A percentile compares a stretch with the other conserved stretches of the same genome.
These are phyloP conservation scores for Phalanger gymnotis DNA, from an alignment of 2,797 vertebrate species.

Conservation along the genomic window DNA sequence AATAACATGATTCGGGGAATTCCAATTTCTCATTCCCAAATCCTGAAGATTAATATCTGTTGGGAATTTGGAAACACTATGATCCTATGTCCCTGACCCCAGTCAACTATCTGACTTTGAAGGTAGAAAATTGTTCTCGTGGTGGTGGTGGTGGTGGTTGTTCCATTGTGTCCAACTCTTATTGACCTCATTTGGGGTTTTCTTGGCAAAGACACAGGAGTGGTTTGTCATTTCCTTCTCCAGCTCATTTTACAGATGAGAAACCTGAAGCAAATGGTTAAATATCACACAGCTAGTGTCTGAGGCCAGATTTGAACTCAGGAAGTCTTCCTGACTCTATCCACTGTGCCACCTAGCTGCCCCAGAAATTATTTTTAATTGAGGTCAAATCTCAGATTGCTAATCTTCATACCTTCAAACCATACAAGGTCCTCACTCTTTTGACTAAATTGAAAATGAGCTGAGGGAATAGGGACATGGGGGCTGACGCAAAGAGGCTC, in stretches of 20 bases:
- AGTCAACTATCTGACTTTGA: neutral
- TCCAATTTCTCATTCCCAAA: neutral
- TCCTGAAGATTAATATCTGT: neutral
- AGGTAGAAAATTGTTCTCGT: neutral
- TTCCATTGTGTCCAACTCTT: neutral
- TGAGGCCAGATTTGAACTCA: neutral
- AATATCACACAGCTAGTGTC: neutral
- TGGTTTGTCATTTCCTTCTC: neutral
- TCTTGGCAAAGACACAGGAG: neutral
- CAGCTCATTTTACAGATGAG: neutral
- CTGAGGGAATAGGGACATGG: no score
- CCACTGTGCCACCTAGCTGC: neutral
- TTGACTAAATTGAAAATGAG: neutral
- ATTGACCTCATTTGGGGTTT: neutral
- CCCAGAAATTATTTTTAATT: neutral
- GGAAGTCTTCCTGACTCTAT: neutral
- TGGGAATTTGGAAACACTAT: neutral
- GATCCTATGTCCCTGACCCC: neutral
- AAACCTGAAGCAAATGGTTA: neutral
- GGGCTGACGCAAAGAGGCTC: neutral
- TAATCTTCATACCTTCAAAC: neutral
- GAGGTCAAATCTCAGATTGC: neutral
- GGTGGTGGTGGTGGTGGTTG: no score
- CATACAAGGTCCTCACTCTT: neutral
- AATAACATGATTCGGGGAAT: neutral